These are phyloP conservation scores for Aegithalos caudatus DNA, from an alignment of 2,113 vertebrate species.

Conservation along the genomic window DNA sequence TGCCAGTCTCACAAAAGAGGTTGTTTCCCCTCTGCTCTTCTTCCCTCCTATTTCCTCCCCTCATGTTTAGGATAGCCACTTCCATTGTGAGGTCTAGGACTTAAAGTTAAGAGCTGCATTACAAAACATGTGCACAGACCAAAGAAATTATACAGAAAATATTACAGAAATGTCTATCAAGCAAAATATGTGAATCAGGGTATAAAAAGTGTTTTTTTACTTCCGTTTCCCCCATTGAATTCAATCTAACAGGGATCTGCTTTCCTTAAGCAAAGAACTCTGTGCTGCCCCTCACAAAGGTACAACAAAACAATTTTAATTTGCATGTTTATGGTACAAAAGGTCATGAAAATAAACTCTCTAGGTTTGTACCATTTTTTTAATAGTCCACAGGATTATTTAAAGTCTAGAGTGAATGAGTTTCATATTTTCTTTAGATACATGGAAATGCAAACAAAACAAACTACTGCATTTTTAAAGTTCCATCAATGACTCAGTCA, in stretches of 20 bases:
- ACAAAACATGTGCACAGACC: background rate
- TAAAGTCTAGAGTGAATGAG: background rate
- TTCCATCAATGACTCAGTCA: background rate
- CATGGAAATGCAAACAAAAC: slow-evolving; percentile 46
- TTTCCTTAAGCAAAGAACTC: background rate
- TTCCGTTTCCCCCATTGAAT: background rate
- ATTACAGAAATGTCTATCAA: background rate
- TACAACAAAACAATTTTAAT: background rate
- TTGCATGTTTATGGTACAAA: background rate
- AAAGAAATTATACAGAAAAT: background rate
- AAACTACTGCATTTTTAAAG: background rate
- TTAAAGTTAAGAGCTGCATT: background rate
- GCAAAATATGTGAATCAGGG: background rate
- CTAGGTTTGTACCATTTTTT: background rate
- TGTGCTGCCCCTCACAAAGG: background rate
- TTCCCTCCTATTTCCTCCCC: background rate
- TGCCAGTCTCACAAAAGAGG: background rate
- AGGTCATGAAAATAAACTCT: slow-evolving; percentile 9
- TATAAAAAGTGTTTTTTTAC: background rate
- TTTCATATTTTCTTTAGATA: slow-evolving; percentile 32
- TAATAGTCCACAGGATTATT: slow-evolving; percentile 20
- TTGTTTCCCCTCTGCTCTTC: background rate
- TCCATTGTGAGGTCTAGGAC: background rate
- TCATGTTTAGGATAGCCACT: background rate
- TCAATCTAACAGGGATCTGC: background rate